Evolutionary conservation across 1,140 invertebrate genomes (phyloP).

Genomic region (Pseudomyrmex dendroicus): DNA sequence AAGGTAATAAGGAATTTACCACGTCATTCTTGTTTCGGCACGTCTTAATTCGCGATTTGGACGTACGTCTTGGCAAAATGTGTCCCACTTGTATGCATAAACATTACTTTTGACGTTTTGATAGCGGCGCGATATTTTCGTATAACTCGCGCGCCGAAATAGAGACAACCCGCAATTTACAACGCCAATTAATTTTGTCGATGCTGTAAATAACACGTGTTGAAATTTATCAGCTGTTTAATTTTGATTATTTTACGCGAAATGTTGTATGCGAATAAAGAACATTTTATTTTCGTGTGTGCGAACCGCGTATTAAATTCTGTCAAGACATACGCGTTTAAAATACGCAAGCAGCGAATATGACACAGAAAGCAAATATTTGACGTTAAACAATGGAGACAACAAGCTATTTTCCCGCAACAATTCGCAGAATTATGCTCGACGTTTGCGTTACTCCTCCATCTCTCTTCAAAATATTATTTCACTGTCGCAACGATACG

Average conservation of each 20-base stretch:
- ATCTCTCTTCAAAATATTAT: not conserved
- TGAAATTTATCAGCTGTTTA: too few relatives aligned
- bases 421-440: not conserved
- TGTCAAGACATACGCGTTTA: too few relatives aligned
- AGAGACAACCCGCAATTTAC: too few relatives aligned
- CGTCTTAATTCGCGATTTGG: conserved; percentile 7
- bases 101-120: conserved; percentile 31
- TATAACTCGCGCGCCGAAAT: not conserved
- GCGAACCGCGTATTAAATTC: too few relatives aligned
- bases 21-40: not conserved
- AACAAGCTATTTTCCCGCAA: not conserved
- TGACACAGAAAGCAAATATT: not conserved
- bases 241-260: not conserved
- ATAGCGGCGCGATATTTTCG: not conserved
- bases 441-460: not conserved
- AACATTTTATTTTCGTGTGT: not conserved
- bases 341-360: too few relatives aligned
- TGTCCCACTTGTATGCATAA: conserved; percentile 4
- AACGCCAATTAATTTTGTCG: too few relatives aligned
- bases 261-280: not conserved
- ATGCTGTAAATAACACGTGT: too few relatives aligned
- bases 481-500: not conserved
- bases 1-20: conserved; percentile 22
- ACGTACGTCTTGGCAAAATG: conserved; percentile 12
- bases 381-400: not conserved